These are phyloP conservation scores for Lottia scabra DNA, from an alignment of 2,888 invertebrate species.

Conservation along the genomic window DNA sequence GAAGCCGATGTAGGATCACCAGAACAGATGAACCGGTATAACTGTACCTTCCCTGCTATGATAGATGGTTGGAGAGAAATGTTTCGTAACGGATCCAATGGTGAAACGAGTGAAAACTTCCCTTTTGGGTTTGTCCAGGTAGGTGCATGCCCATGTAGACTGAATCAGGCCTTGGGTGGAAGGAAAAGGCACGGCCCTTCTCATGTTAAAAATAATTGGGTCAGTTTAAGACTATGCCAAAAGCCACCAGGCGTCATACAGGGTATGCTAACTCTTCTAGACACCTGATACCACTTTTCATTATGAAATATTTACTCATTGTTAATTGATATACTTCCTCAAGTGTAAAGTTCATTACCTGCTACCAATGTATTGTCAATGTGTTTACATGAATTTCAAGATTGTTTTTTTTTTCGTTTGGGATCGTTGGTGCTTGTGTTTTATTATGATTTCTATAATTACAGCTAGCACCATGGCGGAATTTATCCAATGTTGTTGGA, in stretches of 20 bases:
- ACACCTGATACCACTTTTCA: too few species aligned
- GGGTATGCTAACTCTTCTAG: too few species aligned
- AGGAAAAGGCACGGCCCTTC: not conserved
- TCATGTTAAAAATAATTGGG: not conserved
- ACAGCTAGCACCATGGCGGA: not conserved
- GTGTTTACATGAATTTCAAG: too few species aligned
- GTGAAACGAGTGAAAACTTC: slow-evolving; percentile 46
- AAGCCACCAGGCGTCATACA: too few species aligned
- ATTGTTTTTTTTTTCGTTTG: too few species aligned
- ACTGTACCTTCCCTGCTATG: slow-evolving; percentile 60
- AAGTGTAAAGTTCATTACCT: too few species aligned
- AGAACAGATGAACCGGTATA: slow-evolving; percentile 36
- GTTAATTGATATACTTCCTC: too few species aligned
- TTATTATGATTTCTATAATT: not conserved
- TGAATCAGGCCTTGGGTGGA: not conserved
- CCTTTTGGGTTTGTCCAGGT: slow-evolving; percentile 66
- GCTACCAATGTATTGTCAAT: too few species aligned
- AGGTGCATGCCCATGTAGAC: not conserved
- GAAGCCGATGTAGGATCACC: slow-evolving; percentile 43
- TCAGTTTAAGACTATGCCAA: too few species aligned
- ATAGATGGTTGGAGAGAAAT: slow-evolving; percentile 57
- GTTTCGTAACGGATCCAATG: slow-evolving; percentile 40
- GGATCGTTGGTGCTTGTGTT: too few species aligned
- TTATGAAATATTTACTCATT: too few species aligned
- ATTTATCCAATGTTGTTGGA: slow-evolving; percentile 7